These are phyloP conservation scores for Thymelicus acteon DNA, from an alignment of 2,888 invertebrate genomes.

Conservation along the genomic window DNA sequence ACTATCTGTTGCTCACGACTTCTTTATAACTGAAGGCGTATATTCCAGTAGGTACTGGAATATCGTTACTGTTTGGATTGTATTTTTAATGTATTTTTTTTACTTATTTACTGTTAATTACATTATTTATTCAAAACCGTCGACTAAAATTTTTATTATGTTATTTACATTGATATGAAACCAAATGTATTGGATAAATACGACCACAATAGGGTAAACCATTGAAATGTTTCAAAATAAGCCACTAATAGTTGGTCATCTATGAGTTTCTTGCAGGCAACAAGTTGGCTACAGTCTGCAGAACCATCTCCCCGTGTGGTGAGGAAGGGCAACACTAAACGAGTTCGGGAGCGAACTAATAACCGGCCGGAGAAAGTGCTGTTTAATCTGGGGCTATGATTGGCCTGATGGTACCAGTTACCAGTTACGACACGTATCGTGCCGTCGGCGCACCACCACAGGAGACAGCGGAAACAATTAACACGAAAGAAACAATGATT, in stretches of 20 bases:
- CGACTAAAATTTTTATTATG: too few relatives aligned
- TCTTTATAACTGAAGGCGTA: not conserved
- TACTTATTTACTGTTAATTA: too few relatives aligned
- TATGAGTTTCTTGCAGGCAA: too few relatives aligned
- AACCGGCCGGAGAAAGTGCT: slow-evolving; percentile 60
- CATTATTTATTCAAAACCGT: too few relatives aligned
- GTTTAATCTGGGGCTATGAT: slow-evolving; percentile 58
- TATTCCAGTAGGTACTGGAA: too few relatives aligned
- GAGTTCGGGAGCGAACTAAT: slow-evolving; percentile 44
- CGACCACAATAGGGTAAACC: too few relatives aligned
- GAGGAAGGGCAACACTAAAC: slow-evolving; percentile 18
- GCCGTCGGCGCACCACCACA: not conserved
- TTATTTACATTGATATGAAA: too few relatives aligned
- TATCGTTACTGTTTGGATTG: too few relatives aligned
- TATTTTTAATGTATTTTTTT: too few relatives aligned
- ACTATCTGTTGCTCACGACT: not conserved
- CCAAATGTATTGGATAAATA: too few relatives aligned
- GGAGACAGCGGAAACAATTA: slow-evolving; percentile 3
- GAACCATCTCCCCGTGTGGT: slow-evolving; percentile 22
- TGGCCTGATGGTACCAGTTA: slow-evolving; percentile 57
- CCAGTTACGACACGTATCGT: slow-evolving; percentile 52
- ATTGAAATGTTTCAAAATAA: too few relatives aligned
- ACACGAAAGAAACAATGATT: not conserved
- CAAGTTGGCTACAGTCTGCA: slow-evolving; percentile 6
- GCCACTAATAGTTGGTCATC: too few relatives aligned